Evolutionary conservation across 2,113 vertebrate genomes (phyloP).

Genomic region (Peucedramus taeniatus): DNA sequence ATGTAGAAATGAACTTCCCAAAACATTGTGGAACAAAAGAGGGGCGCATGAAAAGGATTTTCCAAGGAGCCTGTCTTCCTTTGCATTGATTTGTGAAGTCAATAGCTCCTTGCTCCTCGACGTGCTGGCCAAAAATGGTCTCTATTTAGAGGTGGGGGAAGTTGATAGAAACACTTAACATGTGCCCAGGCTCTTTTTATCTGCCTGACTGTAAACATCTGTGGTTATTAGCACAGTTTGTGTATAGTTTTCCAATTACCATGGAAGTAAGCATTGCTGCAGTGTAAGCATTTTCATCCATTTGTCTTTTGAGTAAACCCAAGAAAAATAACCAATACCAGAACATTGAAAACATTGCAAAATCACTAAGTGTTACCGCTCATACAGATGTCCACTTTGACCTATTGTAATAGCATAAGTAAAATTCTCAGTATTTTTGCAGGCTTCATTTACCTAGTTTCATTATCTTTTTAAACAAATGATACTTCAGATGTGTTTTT

Average conservation of each 20-base stretch:
- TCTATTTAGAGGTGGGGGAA: background rate
- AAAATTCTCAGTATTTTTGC: background rate
- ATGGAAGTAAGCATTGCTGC: constrained; percentile 36
- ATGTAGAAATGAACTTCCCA: background rate
- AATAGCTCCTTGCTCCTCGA: background rate
- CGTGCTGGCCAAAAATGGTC: background rate
- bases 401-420: background rate
- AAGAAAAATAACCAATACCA: constrained; percentile 52
- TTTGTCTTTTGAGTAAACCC: constrained; percentile 50
- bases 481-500: background rate
- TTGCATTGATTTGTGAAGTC: background rate
- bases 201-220: constrained; percentile 50
- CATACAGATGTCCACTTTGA: constrained; percentile 40
- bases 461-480: background rate
- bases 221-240: constrained; percentile 19
- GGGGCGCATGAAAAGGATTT: background rate
- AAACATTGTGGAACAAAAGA: background rate
- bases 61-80: background rate
- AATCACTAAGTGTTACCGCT: background rate
- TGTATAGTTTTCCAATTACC: constrained; percentile 54
- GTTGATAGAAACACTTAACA: constrained; percentile 27
- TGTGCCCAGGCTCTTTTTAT: constrained; percentile 31
- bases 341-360: constrained; percentile 20
- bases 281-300: constrained; percentile 39
- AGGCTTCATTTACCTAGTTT: background rate